Percentiles rank a stretch among this genome's conserved stretches.
These are phyloP conservation scores for Ariopsis seemanni DNA, from an alignment of 2,113 vertebrate genomes.

Conservation along the genomic window DNA sequence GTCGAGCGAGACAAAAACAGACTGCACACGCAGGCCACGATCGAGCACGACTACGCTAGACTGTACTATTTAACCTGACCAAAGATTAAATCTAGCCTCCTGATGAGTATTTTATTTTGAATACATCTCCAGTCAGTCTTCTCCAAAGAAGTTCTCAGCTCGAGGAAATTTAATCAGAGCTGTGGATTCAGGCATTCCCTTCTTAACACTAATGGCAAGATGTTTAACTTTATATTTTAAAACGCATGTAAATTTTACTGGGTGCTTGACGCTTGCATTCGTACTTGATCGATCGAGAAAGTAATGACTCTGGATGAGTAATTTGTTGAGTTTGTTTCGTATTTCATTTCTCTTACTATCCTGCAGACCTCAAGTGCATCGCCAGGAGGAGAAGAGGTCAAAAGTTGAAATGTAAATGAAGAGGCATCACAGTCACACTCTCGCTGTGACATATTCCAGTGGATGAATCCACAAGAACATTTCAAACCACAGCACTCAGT, in stretches of 20 bases:
- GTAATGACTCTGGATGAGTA: neutral
- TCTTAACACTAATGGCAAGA: neutral
- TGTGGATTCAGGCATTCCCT: neutral
- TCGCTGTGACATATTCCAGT: constrained; percentile 4
- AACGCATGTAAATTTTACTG: neutral
- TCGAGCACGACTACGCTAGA: neutral
- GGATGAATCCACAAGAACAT: neutral
- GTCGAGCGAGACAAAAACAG: neutral
- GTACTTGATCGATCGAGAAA: neutral
- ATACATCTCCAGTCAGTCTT: constrained; percentile 10
- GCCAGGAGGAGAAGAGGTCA: constrained; percentile 6
- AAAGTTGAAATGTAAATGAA: constrained; percentile 13
- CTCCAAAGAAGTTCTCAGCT: neutral
- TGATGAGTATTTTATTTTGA: constrained; percentile 5
- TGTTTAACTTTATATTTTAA: neutral
- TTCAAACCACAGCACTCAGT: neutral
- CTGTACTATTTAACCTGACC: constrained; percentile 39
- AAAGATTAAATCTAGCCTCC: constrained; percentile 41
- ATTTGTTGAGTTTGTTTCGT: neutral
- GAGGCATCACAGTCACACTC: constrained; percentile 10
- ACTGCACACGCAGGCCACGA: constrained; percentile 15
- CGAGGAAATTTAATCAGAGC: neutral
- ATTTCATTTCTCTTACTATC: neutral
- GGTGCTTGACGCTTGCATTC: neutral
- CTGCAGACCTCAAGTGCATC: neutral